phyloP scores from a whole-genome alignment of 1,140 invertebrate genomes.

The Theocolax elegans region DNA sequence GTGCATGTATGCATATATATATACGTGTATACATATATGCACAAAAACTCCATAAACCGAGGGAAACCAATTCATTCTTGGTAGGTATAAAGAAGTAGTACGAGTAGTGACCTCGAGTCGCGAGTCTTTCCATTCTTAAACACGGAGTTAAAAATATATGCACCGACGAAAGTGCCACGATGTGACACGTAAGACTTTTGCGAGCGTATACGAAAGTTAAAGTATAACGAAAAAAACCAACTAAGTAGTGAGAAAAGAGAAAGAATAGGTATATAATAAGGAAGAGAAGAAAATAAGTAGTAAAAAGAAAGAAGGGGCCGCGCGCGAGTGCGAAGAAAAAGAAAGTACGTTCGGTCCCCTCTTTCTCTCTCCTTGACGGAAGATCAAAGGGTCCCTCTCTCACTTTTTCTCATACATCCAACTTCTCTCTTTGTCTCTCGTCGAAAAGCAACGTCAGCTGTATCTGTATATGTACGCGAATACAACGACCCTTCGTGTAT shows the following conservation, averaged over 20 bases:
- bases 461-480: neutral
- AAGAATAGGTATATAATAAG: neutral
- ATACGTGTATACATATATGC: too few species aligned
- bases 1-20: too few species aligned
- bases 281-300: conserved; percentile 20
- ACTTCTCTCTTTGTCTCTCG: neutral
- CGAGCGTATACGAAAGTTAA: too few species aligned
- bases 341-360: conserved; percentile 5
- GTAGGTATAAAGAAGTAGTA: conserved; percentile 14
- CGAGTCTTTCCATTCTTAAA: conserved; percentile 30
- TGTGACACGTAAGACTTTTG: conserved; percentile 21
- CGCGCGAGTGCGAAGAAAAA: neutral
- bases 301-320: conserved; percentile 12
- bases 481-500: neutral
- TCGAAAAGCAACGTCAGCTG: conserved; percentile 36
- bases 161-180: neutral
- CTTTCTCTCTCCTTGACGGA: conserved; percentile 1
- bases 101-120: conserved; percentile 2
- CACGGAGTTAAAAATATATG: conserved; percentile 23
- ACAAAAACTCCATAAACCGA: too few species aligned
- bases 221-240: too few species aligned
- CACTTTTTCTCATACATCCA: too few species aligned
- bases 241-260: conserved; percentile 16
- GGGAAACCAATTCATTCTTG: too few species aligned
- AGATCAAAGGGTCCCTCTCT: conserved; percentile 14